Base-by-base conservation (phyloP, 2,888 invertebrate species). In the Agrotis segetum region DNA sequence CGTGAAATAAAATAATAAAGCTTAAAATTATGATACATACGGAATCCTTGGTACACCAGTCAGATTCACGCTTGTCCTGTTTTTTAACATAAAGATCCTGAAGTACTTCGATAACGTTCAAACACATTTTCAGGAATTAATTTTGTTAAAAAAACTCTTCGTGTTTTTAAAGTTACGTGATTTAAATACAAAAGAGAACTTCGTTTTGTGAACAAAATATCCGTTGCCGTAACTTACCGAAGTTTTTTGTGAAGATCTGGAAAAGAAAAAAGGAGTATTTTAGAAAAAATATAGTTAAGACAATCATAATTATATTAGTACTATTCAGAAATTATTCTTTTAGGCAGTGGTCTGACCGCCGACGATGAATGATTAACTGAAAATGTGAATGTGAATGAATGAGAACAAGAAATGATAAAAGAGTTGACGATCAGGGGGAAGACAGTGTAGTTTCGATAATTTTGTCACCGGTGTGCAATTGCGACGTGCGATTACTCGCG, bases 171-270 rank as follows among this genome's bases (percentile, higher is more conserved):
- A 29, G 29, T 21, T 71, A 74, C 60, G 50, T 78, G 73, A 58
- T 61, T 49, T 44, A 17, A 79, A 65, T 73, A 24, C 58, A n/a
- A 79, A 79, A 61, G 4, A 9, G 4, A 44, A 46, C 17, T 47
- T 59, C 53, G 49, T 53, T 58, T 47, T 58, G 16, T 71, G 44
- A 21, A 40, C 4, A 46, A 46, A 53, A n/a, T 14, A 49, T 34
- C 34, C 34, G 17, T 34, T 50, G 29, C 44, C 3, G n/a, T 4
- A 71, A 79, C 78, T 77, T 77, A 79, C 78, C 77, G n/a, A 29
- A 58, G 3, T 14, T 58, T 65, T 16, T 29, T 64, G 53, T 0
- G 13, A 17, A 19, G 21, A 79, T 79, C 78, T 79, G 78, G 21
- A 79, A 79, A 58, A 61, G 47, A 67, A 71, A 71, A 77, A 16